Base-by-base conservation (phyloP, 2,113 vertebrate genomes). In the Sceloporus undulatus region DNA sequence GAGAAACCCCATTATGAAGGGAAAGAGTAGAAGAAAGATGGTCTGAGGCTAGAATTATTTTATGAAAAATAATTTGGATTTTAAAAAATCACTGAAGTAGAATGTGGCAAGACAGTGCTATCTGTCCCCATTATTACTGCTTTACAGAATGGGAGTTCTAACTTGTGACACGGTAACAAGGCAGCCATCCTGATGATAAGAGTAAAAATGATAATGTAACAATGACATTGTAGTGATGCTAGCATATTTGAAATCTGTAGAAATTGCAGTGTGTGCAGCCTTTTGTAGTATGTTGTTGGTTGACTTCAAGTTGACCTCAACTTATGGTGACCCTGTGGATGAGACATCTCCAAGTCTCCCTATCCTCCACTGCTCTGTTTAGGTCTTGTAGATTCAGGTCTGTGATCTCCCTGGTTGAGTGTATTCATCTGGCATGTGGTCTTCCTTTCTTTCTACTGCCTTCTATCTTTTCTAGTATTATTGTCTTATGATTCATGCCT, bases 1-100 rank as follows among this genome's bases (percentile, higher is more conserved):
- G 79, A 91, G 89, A 88, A 91, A 94, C 92, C 73, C 94, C 38
- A 73, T 84, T 90, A 92, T 34, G 74, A 86, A 2, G 5, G 87
- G 23, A 70, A 0, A 76, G 23, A 85, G 65, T 65, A 83, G 89
- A 84, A 18, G 66, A 59, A 94, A 91, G 91, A 92, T 56, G 77
- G 82, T 16, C n/a, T 68, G 38, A 52, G 19, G 27, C 19, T 68
- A 94, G 90, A 92, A 92, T 29, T 75, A 87, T 82, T 16, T 27
- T 82, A 9, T 40, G 16, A 5, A 52, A 56, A 59, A 34, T 19
- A 54, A 81, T 29, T 42, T 42, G 25, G 16, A 83, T 52, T 71
- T 27, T 3, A 71, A 70, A 70, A 71, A n/a, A n/a, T n/a, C 21
- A 38, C 16, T 7, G 9, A 74, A 59, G 38, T 29, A 59, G 48